A percentile compares a stretch with the other conserved stretches of the same genome.
Conservation (phyloP, 64 coral and sea anemone genomes). For the Anthopleura sola region DNA sequence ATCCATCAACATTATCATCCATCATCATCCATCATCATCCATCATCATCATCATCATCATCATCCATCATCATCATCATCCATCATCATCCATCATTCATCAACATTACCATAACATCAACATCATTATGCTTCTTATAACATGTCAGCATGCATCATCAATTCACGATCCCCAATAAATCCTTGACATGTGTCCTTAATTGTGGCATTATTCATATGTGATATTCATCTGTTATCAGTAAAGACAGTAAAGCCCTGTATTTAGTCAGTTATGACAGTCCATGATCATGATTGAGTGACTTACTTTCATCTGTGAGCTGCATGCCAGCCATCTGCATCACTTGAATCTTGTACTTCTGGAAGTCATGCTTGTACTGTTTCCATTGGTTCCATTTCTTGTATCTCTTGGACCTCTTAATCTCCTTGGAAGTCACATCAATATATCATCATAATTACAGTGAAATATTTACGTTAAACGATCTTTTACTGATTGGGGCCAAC, state of each 20-base stretch:
- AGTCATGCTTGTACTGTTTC: constrained; percentile 57
- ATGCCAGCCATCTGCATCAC: constrained; percentile 1
- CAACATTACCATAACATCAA: background rate
- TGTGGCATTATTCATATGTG: too few species aligned
- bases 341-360: constrained; percentile 25
- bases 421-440: background rate
- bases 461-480: background rate
- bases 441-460: background rate
- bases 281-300: background rate
- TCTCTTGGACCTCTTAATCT: background rate
- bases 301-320: constrained; percentile 9
- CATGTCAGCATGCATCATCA: too few species aligned
- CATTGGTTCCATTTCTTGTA: constrained; percentile 66
- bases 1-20: too few species aligned
- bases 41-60: too few species aligned
- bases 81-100: too few species aligned
- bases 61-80: background rate
- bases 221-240: too few species aligned
- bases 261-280: background rate
- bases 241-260: too few species aligned
- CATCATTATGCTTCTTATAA: too few species aligned
- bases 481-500: too few species aligned
- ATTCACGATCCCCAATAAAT: too few species aligned
- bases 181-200: too few species aligned
- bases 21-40: too few species aligned